phyloP scores from a whole-genome alignment of 2,888 invertebrate species.

The Abscondita cerata region DNA sequence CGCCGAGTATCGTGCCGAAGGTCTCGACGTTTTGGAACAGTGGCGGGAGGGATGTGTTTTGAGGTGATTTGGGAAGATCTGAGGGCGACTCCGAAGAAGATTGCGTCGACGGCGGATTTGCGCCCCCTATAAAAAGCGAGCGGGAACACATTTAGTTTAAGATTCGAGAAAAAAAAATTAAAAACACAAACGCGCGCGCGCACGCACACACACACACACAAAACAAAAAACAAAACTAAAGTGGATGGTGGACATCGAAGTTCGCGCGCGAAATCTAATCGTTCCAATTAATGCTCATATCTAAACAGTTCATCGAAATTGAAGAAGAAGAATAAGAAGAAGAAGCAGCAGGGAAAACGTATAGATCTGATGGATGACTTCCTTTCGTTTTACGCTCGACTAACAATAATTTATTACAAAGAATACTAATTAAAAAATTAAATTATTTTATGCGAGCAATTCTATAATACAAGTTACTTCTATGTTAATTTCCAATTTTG shows the following conservation, averaged over 20 bases:
- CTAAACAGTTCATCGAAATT: slow-evolving; percentile 38
- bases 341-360: too few species aligned
- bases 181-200: too few species aligned
- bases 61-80: slow-evolving; percentile 37
- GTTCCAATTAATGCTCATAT: slow-evolving; percentile 25
- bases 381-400: slow-evolving; percentile 40
- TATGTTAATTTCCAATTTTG: slow-evolving; percentile 39
- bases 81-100: slow-evolving; percentile 42
- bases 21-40: slow-evolving; percentile 72
- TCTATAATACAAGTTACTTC: slow-evolving; percentile 34
- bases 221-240: too few species aligned
- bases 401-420: slow-evolving; percentile 40
- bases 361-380: slow-evolving; percentile 44
- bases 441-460: slow-evolving; percentile 41
- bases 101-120: slow-evolving; percentile 42
- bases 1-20: slow-evolving; percentile 79
- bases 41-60: slow-evolving; percentile 57
- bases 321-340: too few species aligned
- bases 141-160: slow-evolving; percentile 20
- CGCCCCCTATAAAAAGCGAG: slow-evolving; percentile 48
- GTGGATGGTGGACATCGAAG: too few species aligned
- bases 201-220: too few species aligned
- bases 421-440: slow-evolving; percentile 47
- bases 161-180: too few species aligned
- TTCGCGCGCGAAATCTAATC: neutral